Evolutionary conservation across 2,888 invertebrate genomes (phyloP).

Genomic region (Netelia inedita): DNA sequence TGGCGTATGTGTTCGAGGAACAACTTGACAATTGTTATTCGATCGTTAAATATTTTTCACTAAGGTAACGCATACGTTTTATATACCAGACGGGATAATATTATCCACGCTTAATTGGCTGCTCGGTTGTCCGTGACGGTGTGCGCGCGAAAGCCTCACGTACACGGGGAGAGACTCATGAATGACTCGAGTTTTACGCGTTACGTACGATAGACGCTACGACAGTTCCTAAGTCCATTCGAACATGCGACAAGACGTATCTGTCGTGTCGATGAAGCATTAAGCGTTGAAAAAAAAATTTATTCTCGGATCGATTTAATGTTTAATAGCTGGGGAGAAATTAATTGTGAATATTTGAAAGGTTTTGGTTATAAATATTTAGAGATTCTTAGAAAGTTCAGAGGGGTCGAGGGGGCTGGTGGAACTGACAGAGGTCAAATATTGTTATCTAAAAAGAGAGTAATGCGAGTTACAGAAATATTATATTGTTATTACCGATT

Average conservation of each 20-base stretch:
- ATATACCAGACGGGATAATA: conserved; percentile 55
- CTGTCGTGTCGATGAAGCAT: neutral
- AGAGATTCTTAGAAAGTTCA: too few species aligned
- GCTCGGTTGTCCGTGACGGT: conserved; percentile 62
- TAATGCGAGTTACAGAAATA: too few species aligned
- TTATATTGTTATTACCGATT: too few species aligned
- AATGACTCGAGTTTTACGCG: conserved; percentile 33
- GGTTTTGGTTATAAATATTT: too few species aligned
- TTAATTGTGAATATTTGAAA: neutral
- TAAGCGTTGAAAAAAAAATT: neutral
- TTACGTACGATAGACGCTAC: conserved; percentile 9
- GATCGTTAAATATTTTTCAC: conserved; percentile 66
- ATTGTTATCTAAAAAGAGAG: too few species aligned
- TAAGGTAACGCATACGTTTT: conserved; percentile 40
- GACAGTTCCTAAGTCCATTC: conserved; percentile 16
- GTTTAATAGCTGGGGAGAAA: neutral
- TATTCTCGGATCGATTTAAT: neutral
- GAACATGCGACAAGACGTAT: neutral
- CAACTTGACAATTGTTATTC: conserved; percentile 42
- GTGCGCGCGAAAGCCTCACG: conserved; percentile 18
- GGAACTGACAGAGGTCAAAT: too few species aligned
- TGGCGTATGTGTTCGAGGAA: conserved; percentile 22
- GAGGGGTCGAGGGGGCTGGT: too few species aligned
- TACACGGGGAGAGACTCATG: conserved; percentile 26
- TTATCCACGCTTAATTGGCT: conserved; percentile 64